phyloP scores from a whole-genome alignment of 2,113 vertebrate species.

The Rhynchomys soricoides region DNA sequence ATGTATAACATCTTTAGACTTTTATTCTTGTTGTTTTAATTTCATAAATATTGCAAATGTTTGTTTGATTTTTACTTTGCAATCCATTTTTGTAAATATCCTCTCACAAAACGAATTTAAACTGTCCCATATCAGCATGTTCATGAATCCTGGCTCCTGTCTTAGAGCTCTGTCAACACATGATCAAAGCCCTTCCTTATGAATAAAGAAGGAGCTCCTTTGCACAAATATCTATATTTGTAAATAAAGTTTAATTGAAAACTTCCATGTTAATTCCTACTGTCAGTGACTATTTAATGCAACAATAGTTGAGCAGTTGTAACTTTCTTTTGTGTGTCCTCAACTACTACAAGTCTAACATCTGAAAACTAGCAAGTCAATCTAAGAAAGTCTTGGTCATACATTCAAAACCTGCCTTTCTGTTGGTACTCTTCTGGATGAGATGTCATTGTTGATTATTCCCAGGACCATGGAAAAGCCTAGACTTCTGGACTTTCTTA shows the following conservation, averaged over 20 bases:
- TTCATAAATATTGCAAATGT: background rate
- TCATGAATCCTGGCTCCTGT: background rate
- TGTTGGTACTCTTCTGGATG: background rate
- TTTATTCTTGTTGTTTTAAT: background rate
- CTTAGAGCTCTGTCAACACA: background rate
- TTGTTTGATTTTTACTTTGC: background rate
- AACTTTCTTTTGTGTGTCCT: background rate
- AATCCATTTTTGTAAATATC: background rate
- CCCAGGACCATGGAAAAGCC: background rate
- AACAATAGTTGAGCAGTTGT: background rate
- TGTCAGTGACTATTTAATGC: background rate
- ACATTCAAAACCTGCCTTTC: background rate
- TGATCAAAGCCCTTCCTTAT: background rate
- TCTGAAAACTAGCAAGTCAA: background rate
- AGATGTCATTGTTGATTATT: background rate
- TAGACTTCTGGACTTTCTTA: background rate
- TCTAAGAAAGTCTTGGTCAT: background rate
- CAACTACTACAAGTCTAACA: background rate
- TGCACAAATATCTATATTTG: background rate
- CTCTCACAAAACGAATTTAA: background rate
- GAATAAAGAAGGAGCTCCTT: background rate
- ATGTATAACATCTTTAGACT: background rate
- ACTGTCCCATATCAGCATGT: background rate
- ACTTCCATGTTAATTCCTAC: accelerated
- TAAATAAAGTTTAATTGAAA: conserved; percentile 3